These are phyloP conservation scores for Macroteleia sp. DNA, from an alignment of 2,888 invertebrate species.

Conservation along the genomic window DNA sequence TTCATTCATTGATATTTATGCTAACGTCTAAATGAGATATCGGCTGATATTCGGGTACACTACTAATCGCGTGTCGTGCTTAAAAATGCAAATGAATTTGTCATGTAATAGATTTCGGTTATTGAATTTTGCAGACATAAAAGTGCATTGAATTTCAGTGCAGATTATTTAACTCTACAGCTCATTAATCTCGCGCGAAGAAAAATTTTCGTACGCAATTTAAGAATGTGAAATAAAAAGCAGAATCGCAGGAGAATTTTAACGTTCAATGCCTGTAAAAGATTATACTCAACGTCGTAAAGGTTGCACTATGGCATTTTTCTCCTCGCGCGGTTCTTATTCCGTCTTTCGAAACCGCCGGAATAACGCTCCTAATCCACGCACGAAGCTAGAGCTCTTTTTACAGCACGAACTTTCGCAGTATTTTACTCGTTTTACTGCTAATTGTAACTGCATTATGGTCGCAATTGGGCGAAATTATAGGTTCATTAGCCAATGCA, in stretches of 20 bases:
- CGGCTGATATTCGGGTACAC: too few species aligned
- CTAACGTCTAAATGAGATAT: too few species aligned
- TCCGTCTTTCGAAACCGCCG: constrained; percentile 19
- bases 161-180: constrained; percentile 28
- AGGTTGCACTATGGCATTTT: constrained; percentile 29
- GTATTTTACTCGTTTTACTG: constrained; percentile 30
- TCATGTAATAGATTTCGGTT: too few species aligned
- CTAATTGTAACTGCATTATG: constrained; percentile 16
- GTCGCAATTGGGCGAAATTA: background rate
- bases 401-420: too few species aligned
- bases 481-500: constrained; percentile 28
- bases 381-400: too few species aligned
- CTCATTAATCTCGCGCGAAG: constrained; percentile 34
- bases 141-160: constrained; percentile 8
- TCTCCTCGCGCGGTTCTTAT: too few species aligned
- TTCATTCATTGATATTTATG: too few species aligned
- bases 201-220: constrained; percentile 34
- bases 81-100: too few species aligned
- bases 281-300: constrained; percentile 43
- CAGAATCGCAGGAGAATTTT: constrained; percentile 24
- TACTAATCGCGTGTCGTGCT: too few species aligned
- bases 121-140: too few species aligned
- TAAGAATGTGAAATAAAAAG: constrained; percentile 41
- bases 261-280: constrained; percentile 43
- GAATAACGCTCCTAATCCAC: constrained; percentile 42